Conservation (phyloP, 2,888 invertebrate species). For the Itoplectis maculator region DNA sequence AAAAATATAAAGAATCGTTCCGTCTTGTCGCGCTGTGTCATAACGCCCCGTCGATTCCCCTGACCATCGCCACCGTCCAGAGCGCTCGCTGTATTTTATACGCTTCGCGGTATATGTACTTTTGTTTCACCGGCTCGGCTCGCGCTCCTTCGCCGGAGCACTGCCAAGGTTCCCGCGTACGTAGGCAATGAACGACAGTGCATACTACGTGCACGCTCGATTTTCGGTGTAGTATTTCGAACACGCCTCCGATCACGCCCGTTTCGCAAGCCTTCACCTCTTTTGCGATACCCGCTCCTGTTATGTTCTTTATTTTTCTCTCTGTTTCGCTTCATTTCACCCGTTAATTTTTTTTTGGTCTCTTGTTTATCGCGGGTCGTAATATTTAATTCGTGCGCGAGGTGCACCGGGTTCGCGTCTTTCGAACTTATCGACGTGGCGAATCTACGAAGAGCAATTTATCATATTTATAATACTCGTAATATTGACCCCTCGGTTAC, state of each 20-base stretch:
- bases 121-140: slow-evolving; percentile 50
- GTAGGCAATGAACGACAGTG: slow-evolving; percentile 29
- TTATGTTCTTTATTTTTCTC: slow-evolving; percentile 36
- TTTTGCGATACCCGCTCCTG: slow-evolving; percentile 45
- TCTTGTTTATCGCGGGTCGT: slow-evolving; percentile 8
- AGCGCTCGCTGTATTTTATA: slow-evolving; percentile 17
- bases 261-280: slow-evolving; percentile 58
- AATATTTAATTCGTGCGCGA: slow-evolving; percentile 11
- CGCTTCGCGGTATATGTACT: slow-evolving; percentile 39
- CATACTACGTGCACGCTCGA: slow-evolving; percentile 21
- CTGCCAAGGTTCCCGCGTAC: slow-evolving; percentile 63
- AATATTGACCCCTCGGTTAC: neutral
- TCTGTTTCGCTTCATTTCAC: slow-evolving; percentile 15
- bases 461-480: neutral
- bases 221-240: slow-evolving; percentile 32
- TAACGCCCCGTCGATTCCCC: slow-evolving; percentile 27
- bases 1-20: neutral
- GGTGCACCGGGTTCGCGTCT: neutral
- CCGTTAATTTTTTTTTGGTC: slow-evolving; percentile 25
- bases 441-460: neutral
- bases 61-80: slow-evolving; percentile 36
- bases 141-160: slow-evolving; percentile 53
- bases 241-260: slow-evolving; percentile 35
- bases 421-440: slow-evolving; percentile 14
- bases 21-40: slow-evolving; percentile 41